phyloP scores from a whole-genome alignment of 2,797 vertebrate genomes.

The Molossus alvarezi region DNA sequence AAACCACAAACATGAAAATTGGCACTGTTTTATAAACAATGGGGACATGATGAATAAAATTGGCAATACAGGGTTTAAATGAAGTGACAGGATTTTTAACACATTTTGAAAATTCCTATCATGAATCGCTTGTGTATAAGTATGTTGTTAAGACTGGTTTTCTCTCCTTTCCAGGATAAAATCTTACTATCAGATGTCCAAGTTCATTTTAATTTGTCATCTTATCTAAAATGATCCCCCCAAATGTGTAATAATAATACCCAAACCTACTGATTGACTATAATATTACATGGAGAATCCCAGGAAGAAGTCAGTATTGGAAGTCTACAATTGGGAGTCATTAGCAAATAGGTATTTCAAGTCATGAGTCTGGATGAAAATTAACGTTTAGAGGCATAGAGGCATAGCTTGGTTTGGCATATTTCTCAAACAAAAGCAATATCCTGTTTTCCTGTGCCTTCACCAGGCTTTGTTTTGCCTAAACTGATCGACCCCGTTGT shows the following conservation, averaged over 20 bases:
- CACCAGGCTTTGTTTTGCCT: slow-evolving; percentile 17
- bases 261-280: not conserved
- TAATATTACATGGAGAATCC: slow-evolving; percentile 5
- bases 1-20: not conserved
- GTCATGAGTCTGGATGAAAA: slow-evolving; percentile 6
- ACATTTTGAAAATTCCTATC: slow-evolving; percentile 41
- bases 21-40: not conserved
- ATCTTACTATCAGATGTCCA: not conserved
- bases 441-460: slow-evolving; percentile 22
- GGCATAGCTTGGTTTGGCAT: not conserved
- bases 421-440: not conserved
- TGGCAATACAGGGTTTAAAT: slow-evolving; percentile 39
- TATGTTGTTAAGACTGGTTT: not conserved
- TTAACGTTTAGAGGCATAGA: not conserved
- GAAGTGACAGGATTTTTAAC: not conserved
- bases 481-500: not conserved
- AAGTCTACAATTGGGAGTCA: slow-evolving; percentile 54
- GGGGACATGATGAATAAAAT: not conserved
- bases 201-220: slow-evolving; percentile 50
- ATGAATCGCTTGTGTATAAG: not conserved
- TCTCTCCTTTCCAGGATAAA: slow-evolving; percentile 45
- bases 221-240: slow-evolving; percentile 46
- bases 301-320: not conserved
- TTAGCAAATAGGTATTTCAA: slow-evolving; percentile 59
- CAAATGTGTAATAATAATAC: slow-evolving; percentile 12